Evolutionary conservation across 2,888 invertebrate genomes (phyloP), one percentile per base, ranked within the genome.

Genomic region (Rhagium mordax): DNA sequence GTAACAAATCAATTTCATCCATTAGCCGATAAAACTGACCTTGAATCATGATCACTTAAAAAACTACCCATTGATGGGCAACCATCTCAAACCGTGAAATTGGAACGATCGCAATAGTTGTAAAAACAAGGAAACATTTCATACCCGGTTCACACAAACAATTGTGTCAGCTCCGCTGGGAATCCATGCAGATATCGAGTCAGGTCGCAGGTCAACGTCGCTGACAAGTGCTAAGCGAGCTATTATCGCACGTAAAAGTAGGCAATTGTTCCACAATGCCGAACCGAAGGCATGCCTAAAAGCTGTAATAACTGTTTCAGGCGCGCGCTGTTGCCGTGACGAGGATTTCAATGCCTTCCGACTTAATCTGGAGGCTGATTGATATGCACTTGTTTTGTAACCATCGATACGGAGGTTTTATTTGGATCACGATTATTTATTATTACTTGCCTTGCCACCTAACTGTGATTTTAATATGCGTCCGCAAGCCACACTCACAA

Each of bases 321-420:
- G 0, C 41, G 41, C 41, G 41, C 41, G 41, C 41, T 13, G n/a
- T 13, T n/a, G 4, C 49, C 68, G 59, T 68, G 68, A 68, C 68
- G 59, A 51, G 68, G 49, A 60, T 68, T 68, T 60, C 60, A n/a
- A 49, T 60, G 60, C 68, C 68, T 72, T 51, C n/a, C 65, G 55
- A 66, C 65, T 70, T 57, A 60, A 74, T 74, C 73, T 73, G 64
- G 64, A 65, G 60, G 69, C 71, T 72, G 74, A 74, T 71, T 66
- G 70, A 53, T 71, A 64, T 65, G 71, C 74, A 74, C 67, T 74
- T 68, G 71, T 71, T 71, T 74, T 66, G 66, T 68, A 66, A 71
- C n/a, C n/a, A 41, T 41, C 3, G 41, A 41, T 41, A 41, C 41
- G 4, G n/a, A 41, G 41, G 4, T n/a, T n/a, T 41, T 74, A 51